These are phyloP conservation scores for Episyrphus balteatus DNA, from an alignment of 1,140 invertebrate species.

Conservation along the genomic window DNA sequence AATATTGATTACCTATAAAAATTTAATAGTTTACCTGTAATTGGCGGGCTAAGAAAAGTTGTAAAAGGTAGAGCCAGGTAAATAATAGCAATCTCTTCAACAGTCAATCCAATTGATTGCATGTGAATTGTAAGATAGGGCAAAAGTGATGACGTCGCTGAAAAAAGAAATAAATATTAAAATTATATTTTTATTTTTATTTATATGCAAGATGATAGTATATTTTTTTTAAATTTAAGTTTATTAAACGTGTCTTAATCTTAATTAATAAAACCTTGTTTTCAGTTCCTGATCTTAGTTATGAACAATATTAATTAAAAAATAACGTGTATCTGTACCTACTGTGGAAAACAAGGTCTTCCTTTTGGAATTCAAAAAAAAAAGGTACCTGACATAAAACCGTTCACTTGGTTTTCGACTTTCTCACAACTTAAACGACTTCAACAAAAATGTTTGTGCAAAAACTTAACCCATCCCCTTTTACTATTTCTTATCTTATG, in stretches of 20 bases:
- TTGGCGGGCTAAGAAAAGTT: slow-evolving; percentile 65
- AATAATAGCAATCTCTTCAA: slow-evolving; percentile 73
- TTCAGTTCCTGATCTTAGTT: not conserved
- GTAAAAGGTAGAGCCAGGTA: slow-evolving; percentile 72
- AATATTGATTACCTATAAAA: too few species aligned
- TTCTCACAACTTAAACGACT: slow-evolving; percentile 20
- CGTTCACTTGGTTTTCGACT: not conserved
- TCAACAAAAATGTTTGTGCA: slow-evolving; percentile 12
- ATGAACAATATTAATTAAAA: not conserved
- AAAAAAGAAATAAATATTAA: slow-evolving; percentile 26
- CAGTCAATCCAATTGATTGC: slow-evolving; percentile 72
- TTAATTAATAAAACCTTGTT: slow-evolving; percentile 11
- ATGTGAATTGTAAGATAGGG: slow-evolving; percentile 79
- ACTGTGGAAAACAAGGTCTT: slow-evolving; percentile 10
- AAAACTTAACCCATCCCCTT: slow-evolving; percentile 7
- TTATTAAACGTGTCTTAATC: slow-evolving; percentile 5
- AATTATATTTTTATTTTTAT: not conserved
- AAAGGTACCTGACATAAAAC: slow-evolving; percentile 1
- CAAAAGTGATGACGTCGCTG: slow-evolving; percentile 64
- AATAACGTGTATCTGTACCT: not conserved
- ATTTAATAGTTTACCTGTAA: slow-evolving; percentile 49
- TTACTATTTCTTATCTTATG: not conserved
- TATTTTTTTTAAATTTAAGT: not conserved
- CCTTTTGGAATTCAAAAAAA: not conserved
- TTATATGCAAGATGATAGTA: not conserved